Percentiles rank a stretch among this genome's conserved stretches.
phyloP scores from a whole-genome alignment of 2,797 vertebrate species.

The Mormyrus proboscirostris region DNA sequence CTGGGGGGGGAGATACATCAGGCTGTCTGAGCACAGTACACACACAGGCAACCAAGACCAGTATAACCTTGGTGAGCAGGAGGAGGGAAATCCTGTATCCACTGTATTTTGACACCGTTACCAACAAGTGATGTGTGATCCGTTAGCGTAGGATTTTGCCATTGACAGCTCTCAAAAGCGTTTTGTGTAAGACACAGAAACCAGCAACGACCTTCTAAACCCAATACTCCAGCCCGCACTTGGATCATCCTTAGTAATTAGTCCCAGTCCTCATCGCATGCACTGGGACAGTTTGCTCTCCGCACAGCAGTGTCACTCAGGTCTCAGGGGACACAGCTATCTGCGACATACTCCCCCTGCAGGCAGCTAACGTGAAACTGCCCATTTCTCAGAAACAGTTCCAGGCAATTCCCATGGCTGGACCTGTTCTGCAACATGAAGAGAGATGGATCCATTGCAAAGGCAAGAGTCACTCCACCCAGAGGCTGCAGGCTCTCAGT shows the following conservation, averaged over 20 bases:
- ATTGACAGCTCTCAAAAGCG: not conserved
- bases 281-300: not conserved
- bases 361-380: not conserved
- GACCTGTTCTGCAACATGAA: not conserved
- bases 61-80: not conserved
- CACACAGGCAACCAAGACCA: not conserved
- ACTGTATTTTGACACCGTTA: not conserved
- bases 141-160: not conserved
- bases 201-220: not conserved
- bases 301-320: not conserved
- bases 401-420: not conserved
- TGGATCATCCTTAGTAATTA: not conserved
- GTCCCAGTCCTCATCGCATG: not conserved
- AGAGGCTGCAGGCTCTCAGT: not conserved
- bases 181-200: not conserved
- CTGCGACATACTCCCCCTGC: not conserved
- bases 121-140: not conserved
- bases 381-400: not conserved
- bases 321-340: not conserved
- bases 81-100: not conserved
- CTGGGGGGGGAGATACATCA: conserved; percentile 50
- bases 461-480: not conserved
- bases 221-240: not conserved
- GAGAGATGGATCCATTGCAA: not conserved
- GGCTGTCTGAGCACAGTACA: not conserved